Evolutionary conservation across 30 jellyfish, hydroid and myxozoan genomes (phyloP), one percentile per base, ranked within the genome.

Genomic region (Kudoa iwatai): DNA sequence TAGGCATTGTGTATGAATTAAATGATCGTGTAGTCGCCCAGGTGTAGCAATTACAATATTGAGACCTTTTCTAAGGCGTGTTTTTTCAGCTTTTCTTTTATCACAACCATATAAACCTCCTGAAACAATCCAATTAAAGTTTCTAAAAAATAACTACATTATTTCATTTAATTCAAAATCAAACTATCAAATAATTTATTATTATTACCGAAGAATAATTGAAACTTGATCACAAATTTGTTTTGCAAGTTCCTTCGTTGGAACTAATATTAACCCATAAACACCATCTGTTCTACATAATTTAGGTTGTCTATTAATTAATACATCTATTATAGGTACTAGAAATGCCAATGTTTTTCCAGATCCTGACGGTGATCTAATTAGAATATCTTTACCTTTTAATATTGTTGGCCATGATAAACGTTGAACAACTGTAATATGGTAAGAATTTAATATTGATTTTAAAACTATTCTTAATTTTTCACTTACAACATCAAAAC

Each of bases 341-440:
- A 87, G 84, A 52, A 60, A 74, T 0, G 91, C 59, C 19, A 74
- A 35, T 7, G 94, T 74, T 40, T 74, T 74, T 11, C 94, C 94
- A 2, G 88, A 50, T 19, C 94, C 94, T 1, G 94, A 60, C 15
- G 94, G 86, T 18, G 94, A 62, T 43, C 61, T 74, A 28, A 74
- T 44, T 14, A 74, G 48, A 10, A 53, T 77, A 40, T 74, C 87
- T 13, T 51, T 47, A 3, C 71, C 67, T 13, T 57, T 19, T 23
- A 60, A 44, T 19, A 74, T 11, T 3, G 62, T 52, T 14, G 94
- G 94, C 12, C 59, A 59, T 2, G 82, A 40, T 4, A 48, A 28
- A 22, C 31, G 48, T 30, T 74, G 94, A 17, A 74, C 61, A 32
- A 30, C 24, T 1, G 94, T 60, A 25, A 74, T 9, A 28, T 6